These are phyloP conservation scores for Papilio elwesi DNA, from an alignment of 2,888 invertebrate species.

Conservation along the genomic window DNA sequence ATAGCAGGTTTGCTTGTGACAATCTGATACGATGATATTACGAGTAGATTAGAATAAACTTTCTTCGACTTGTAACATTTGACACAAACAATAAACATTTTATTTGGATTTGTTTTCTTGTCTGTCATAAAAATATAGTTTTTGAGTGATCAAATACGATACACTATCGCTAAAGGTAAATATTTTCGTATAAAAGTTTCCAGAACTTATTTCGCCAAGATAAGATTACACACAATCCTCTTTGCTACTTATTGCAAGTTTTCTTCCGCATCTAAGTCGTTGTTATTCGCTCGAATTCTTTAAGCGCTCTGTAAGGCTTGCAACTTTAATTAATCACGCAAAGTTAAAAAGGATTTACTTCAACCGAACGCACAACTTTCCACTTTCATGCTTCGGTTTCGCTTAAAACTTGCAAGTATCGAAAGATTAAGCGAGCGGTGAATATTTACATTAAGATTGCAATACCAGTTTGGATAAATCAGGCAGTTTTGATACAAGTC, in stretches of 20 bases:
- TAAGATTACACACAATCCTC: slow-evolving; percentile 24
- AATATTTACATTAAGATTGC: background rate
- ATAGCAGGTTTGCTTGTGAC: too few relatives aligned
- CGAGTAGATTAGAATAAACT: background rate
- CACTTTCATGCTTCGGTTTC: slow-evolving; percentile 26
- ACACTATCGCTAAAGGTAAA: slow-evolving; percentile 15
- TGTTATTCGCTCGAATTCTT: slow-evolving; percentile 30
- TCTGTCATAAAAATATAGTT: background rate
- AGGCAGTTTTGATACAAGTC: background rate
- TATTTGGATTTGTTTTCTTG: background rate
- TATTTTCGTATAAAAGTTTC: slow-evolving; percentile 7
- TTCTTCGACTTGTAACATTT: too few relatives aligned
- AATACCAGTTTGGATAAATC: background rate
- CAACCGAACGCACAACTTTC: slow-evolving; percentile 29
- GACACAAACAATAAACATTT: background rate
- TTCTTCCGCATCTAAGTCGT: slow-evolving; percentile 26
- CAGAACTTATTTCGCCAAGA: slow-evolving; percentile 20
- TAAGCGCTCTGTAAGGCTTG: slow-evolving; percentile 16
- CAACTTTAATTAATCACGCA: slow-evolving; percentile 39
- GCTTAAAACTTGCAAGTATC: slow-evolving; percentile 16
- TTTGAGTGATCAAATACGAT: background rate
- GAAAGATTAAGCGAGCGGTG: background rate
- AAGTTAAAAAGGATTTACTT: slow-evolving; percentile 35
- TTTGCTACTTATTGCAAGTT: slow-evolving; percentile 24
- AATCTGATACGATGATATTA: too few relatives aligned